Base-by-base conservation (phyloP, 1,140 invertebrate species). In the Tetranychus cinnabarinus region DNA sequence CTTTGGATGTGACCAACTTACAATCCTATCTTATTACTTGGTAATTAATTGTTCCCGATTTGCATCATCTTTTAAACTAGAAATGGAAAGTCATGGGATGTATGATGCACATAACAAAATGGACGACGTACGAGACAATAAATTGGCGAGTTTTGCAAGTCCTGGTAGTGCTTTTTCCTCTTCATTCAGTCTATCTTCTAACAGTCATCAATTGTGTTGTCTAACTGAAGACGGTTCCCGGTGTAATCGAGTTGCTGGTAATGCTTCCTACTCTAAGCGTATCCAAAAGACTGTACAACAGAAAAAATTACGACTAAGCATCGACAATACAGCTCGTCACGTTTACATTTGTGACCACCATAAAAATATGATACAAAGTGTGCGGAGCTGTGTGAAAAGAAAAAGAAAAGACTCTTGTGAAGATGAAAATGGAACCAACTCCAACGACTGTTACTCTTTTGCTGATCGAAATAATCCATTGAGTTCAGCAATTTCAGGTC, bases 321-420 rank as follows among this genome's bases (percentile, higher is more conserved):
- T 88, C 63, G 90, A 95, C 76, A 79, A 79, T 67, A 79, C 80
- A 71, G 86, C 86, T 46, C 78, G 83, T 66, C 90, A 96, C 69
- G 91, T 86, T 69, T 96, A 96, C 71, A 97, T 97, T 67, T 96
- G 92, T 77, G 91, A 97, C 71, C 83, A 85, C 69, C 91, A 96
- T 72, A 96, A 97, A 74, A 82, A 82, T 70, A 83, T 92, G 65
- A 96, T 96, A 67, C 90, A 95, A 72, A 87, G 83, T 72, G 86
- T 89, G 13, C 79, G 90, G 65, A 64, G n/a, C 2, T 35, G 47
- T 23, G 84, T 82, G 4, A 77, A 77, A 62, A 84, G 90, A 66
- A 81, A 86, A 55, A 78, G 86, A 62, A 80, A 86, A 62, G 88
- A 95, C 69, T 50, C 46, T 42, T 91, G 87, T 8, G 88, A 93